Percentiles rank a stretch among this genome's conserved stretches.
Conservation (phyloP, 2,797 vertebrate species). For the Phalloptychus januarius region DNA sequence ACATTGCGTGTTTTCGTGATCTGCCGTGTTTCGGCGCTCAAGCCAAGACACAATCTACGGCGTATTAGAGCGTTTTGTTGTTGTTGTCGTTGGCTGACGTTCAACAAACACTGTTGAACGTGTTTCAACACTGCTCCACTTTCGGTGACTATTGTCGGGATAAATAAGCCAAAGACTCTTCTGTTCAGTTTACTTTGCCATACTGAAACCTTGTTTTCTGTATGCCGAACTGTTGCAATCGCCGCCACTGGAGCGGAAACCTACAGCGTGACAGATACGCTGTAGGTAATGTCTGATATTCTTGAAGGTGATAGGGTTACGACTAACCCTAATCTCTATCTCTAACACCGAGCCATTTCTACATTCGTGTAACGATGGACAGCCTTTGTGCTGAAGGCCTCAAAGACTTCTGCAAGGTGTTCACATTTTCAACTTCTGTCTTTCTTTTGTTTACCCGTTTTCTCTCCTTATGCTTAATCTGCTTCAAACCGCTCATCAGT, state of each 20-base stretch:
- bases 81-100: constrained; percentile 14
- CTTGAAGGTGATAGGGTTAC: constrained; percentile 17
- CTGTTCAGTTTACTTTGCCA: constrained; percentile 19
- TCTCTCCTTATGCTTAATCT: constrained; percentile 38
- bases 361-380: constrained; percentile 26
- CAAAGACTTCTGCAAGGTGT: not conserved
- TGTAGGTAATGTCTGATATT: constrained; percentile 44
- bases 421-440: constrained; percentile 10
- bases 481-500: constrained; percentile 62
- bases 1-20: constrained; percentile 12
- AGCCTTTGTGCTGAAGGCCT: constrained; percentile 13
- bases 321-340: too few relatives aligned
- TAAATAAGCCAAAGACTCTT: constrained; percentile 63
- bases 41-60: constrained; percentile 2
- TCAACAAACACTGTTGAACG: too few relatives aligned
- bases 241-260: constrained; percentile 38
- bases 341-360: too few relatives aligned
- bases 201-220: constrained; percentile 15
- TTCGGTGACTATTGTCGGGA: constrained; percentile 24
- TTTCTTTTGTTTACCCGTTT: constrained; percentile 33
- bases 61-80: constrained; percentile 10
- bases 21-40: not conserved
- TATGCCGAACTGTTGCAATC: constrained; percentile 42
- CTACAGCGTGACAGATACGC: constrained; percentile 29
- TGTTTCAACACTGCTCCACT: constrained; percentile 25